These are phyloP conservation scores for Leucoraja ocellata DNA, from an alignment of 2,797 vertebrate species.

Conservation along the genomic window DNA sequence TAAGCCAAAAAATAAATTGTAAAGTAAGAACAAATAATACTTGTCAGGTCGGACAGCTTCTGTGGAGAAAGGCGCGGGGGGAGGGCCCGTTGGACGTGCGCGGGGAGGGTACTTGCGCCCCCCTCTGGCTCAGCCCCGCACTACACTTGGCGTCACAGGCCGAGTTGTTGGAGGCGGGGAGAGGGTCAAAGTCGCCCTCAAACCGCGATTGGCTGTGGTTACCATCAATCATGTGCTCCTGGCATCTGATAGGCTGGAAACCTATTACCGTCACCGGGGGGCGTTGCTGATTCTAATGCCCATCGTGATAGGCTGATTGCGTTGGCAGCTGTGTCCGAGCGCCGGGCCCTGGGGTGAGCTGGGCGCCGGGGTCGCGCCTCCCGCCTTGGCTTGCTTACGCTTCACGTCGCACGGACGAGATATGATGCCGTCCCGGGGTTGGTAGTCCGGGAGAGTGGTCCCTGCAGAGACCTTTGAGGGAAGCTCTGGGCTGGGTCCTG, in stretches of 20 bases:
- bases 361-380: no score
- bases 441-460: no score
- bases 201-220: neutral
- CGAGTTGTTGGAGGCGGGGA: no score
- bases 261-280: neutral
- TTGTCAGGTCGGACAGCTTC: neutral
- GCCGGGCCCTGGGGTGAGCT: neutral
- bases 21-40: neutral
- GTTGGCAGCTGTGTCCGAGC: neutral
- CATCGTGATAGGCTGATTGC: neutral
- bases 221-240: neutral
- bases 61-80: neutral
- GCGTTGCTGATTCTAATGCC: neutral
- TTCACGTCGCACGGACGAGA: no score
- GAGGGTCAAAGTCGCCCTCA: neutral
- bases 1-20: no score
- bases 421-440: no score
- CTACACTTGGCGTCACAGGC: no score
- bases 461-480: no score
- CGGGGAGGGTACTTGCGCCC: no score
- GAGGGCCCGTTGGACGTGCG: no score
- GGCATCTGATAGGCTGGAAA: neutral
- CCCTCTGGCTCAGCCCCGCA: neutral
- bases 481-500: no score
- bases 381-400: no score